Evolutionary conservation across 1,140 invertebrate species (phyloP).

Genomic region (Zaprionus africanus): DNA sequence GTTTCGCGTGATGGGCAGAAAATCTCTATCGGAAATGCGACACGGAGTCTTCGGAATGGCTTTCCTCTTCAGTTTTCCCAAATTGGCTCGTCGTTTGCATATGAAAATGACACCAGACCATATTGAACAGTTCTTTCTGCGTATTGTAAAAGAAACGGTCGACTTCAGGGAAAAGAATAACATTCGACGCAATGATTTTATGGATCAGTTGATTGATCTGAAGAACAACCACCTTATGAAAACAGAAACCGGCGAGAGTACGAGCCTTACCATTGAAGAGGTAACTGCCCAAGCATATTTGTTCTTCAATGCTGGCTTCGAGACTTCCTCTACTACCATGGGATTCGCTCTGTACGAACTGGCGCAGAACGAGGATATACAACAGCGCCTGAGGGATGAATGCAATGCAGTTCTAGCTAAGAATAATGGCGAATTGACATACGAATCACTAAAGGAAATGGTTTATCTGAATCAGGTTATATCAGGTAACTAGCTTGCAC

Average conservation of each 20-base stretch:
- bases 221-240: slow-evolving; percentile 84
- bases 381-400: slow-evolving; percentile 86
- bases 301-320: slow-evolving; percentile 87
- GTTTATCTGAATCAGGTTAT: slow-evolving; percentile 86
- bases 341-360: slow-evolving; percentile 86
- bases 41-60: slow-evolving; percentile 22
- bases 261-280: slow-evolving; percentile 67
- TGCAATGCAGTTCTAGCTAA: slow-evolving; percentile 84
- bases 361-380: slow-evolving; percentile 86
- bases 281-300: slow-evolving; percentile 85
- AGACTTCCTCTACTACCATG: slow-evolving; percentile 87
- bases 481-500: slow-evolving; percentile 69
- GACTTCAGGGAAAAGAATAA: slow-evolving; percentile 85
- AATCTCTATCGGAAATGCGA: slow-evolving; percentile 48
- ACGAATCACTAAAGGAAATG: slow-evolving; percentile 86
- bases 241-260: slow-evolving; percentile 60
- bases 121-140: slow-evolving; percentile 85
- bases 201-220: slow-evolving; percentile 85
- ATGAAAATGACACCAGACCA: slow-evolving; percentile 83
- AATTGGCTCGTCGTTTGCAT: slow-evolving; percentile 48
- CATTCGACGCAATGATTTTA: slow-evolving; percentile 86
- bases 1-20: slow-evolving; percentile 84
- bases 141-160: slow-evolving; percentile 85
- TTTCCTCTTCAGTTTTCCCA: slow-evolving; percentile 59
- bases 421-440: slow-evolving; percentile 84